These are phyloP conservation scores for Hemicentrotus pulcherrimus DNA, from an alignment of 35 echinoderm and acorn worm species.

Conservation along the genomic window DNA sequence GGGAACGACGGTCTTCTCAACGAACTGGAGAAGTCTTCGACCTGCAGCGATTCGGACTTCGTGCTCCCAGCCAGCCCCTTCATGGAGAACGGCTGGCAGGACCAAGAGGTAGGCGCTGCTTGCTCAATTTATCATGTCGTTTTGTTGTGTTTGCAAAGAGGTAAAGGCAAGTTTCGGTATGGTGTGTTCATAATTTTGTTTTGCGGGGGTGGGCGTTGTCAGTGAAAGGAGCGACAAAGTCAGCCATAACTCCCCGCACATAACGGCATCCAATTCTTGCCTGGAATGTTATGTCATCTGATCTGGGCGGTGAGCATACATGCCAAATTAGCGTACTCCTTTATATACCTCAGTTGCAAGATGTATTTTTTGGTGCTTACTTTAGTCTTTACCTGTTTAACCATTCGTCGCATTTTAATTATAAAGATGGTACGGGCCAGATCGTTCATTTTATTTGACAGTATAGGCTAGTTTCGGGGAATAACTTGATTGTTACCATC, in stretches of 20 bases:
- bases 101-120: background rate
- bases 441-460: too few species aligned
- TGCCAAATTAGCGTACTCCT: background rate
- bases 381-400: too few species aligned
- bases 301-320: background rate
- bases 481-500: too few species aligned
- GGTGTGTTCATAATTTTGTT: background rate
- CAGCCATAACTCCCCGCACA: background rate
- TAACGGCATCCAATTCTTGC: background rate
- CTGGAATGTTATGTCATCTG: background rate
- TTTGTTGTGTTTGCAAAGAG: background rate
- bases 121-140: background rate
- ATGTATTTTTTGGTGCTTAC: too few species aligned
- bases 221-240: background rate
- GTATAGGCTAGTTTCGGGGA: too few species aligned
- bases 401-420: too few species aligned
- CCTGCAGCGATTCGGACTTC: constrained; percentile 24
- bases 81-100: constrained; percentile 23
- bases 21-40: constrained; percentile 38
- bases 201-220: background rate
- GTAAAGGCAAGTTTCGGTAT: background rate
- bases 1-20: constrained; percentile 35
- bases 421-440: too few species aligned
- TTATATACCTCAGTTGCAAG: too few species aligned
- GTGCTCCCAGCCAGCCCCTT: constrained; percentile 38